Evolutionary conservation across 1,140 invertebrate species (phyloP), one percentile per base, ranked within the genome.

Genomic region (Phortica variegata): DNA sequence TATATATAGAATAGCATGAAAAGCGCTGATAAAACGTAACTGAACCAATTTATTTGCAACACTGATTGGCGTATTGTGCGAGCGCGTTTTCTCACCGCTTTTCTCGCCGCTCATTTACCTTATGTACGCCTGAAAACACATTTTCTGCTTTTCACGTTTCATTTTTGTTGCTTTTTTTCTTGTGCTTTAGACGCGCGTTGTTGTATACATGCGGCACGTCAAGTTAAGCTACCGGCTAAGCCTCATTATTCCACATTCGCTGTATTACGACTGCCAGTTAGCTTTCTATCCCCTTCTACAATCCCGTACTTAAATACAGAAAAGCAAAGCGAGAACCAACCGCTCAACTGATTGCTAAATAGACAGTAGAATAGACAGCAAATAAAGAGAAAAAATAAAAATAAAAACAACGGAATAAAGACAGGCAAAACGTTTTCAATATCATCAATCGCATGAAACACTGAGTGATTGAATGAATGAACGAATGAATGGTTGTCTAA

Each of bases 341-440:
- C 52, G 56, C 44, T 55, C 56, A 53, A 53, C 56, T 58, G 56
- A 58, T 58, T 58, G 56, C 56, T 58, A 58, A 58, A 58, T 58
- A 58, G 55, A 58, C 55, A 57, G 55, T 26, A 10, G 23, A 26
- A 26, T 26, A 26, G 23, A 26, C 23, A 26, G 23, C 23, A 26
- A 26, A 26, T 26, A 26, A 26, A 26, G 23, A 26, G 23, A 5
- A 6, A 26, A 26, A 26, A 26, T 10, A 10, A 26, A n/a, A n/a
- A n/a, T n/a, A n/a, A n/a, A n/a, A n/a, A n/a, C n/a, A n/a, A n/a
- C n/a, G n/a, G n/a, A n/a, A n/a, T n/a, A n/a, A n/a, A n/a, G n/a
- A n/a, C n/a, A n/a, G n/a, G n/a, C n/a, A n/a, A n/a, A n/a, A n/a
- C n/a, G 23, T 6, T 26, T 26, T 26, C 23, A 26, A 26, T 26